Percentiles rank a stretch among this genome's conserved stretches.
phyloP scores from a whole-genome alignment of 2,888 invertebrate genomes.

The Drosophila formosana region DNA sequence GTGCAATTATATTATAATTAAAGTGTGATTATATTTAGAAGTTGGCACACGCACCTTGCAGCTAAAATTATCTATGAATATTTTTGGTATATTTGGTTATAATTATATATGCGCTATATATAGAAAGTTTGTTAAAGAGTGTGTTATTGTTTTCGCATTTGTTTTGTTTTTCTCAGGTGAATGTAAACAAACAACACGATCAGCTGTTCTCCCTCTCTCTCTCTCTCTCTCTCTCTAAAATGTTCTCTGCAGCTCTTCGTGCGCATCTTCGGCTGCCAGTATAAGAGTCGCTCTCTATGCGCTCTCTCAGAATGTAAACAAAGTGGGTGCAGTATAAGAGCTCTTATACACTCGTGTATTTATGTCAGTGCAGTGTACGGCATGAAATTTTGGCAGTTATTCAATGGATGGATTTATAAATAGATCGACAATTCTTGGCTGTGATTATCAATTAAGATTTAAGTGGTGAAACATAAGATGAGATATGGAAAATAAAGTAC shows the following conservation, averaged over 20 bases:
- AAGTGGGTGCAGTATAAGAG: conserved; percentile 25
- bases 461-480: conserved; percentile 69
- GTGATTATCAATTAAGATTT: conserved; percentile 64
- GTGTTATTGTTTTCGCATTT: conserved; percentile 40
- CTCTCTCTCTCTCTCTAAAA: not conserved
- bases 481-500: conserved; percentile 32
- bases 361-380: conserved; percentile 61
- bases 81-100: conserved; percentile 25
- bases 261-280: conserved; percentile 51
- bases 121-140: conserved; percentile 30
- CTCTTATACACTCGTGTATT: conserved; percentile 52
- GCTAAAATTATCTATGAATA: conserved; percentile 40
- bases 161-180: conserved; percentile 42
- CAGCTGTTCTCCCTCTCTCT: conserved; percentile 40
- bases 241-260: conserved; percentile 11
- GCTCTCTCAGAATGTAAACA: conserved; percentile 63
- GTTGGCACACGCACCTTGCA: conserved; percentile 50
- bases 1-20: no score
- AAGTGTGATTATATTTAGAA: conserved; percentile 44
- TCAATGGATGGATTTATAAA: conserved; percentile 59
- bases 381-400: conserved; percentile 57
- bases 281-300: conserved; percentile 53
- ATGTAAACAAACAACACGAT: conserved; percentile 48
- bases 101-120: conserved; percentile 15
- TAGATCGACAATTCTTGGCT: conserved; percentile 54